phyloP scores from a whole-genome alignment of 2,113 vertebrate genomes.

The Gadus macrocephalus region DNA sequence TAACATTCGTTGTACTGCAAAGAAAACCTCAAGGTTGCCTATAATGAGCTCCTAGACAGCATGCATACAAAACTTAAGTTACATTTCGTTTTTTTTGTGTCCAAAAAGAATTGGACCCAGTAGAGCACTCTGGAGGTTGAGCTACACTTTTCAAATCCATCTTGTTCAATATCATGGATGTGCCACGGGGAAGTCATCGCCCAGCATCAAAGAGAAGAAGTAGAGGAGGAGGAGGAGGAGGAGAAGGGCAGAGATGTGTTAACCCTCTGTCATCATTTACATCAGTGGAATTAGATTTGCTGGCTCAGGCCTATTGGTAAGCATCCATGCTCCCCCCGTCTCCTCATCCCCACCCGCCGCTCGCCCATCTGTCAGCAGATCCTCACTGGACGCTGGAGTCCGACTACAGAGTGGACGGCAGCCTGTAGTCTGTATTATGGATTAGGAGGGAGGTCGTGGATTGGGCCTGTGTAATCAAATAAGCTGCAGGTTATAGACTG shows the following conservation, averaged over 20 bases:
- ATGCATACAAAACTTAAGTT: conserved; percentile 34
- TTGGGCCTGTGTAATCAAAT: conserved; percentile 69
- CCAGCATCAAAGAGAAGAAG: conserved; percentile 41
- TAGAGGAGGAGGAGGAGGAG: too few relatives aligned
- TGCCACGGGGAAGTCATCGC: conserved; percentile 48
- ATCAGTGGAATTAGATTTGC: conserved; percentile 62
- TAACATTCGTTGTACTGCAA: conserved; percentile 35
- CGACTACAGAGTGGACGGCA: background rate
- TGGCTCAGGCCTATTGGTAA: conserved; percentile 48
- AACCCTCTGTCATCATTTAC: conserved; percentile 58
- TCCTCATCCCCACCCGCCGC: conserved; percentile 18
- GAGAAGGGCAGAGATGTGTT: conserved; percentile 34
- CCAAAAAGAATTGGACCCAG: conserved; percentile 28
- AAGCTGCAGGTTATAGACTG: conserved; percentile 61
- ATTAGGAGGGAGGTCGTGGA: conserved; percentile 57
- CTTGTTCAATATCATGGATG: conserved; percentile 33
- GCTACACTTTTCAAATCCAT: conserved; percentile 21
- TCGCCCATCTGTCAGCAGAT: conserved; percentile 55
- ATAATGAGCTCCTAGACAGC: conserved; percentile 44
- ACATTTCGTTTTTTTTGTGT: conserved; percentile 17
- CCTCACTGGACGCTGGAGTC: conserved; percentile 23
- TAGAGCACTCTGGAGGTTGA: conserved; percentile 45
- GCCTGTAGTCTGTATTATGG: conserved; percentile 49
- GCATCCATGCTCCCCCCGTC: conserved; percentile 23
- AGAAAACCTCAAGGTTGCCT: conserved; percentile 56